A percentile compares a stretch with the other conserved stretches of the same genome.
These are phyloP conservation scores for Chelonus formosanus DNA, from an alignment of 2,888 invertebrate species.

Conservation along the genomic window DNA sequence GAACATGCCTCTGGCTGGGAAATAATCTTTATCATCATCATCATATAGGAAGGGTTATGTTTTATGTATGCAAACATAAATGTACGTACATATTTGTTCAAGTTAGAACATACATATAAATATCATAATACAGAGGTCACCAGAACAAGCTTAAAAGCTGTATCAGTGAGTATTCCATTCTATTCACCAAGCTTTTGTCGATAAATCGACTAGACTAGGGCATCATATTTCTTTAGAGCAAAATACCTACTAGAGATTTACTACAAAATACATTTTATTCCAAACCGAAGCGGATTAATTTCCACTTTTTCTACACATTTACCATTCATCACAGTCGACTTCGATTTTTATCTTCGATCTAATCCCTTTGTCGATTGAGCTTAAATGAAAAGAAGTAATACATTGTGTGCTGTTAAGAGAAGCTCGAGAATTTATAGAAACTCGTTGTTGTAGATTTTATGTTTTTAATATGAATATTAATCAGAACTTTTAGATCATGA, in stretches of 20 bases:
- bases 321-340: slow-evolving; percentile 36
- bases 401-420: too few species aligned
- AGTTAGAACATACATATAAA: slow-evolving; percentile 7
- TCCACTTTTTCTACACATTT: slow-evolving; percentile 43
- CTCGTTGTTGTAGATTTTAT: too few species aligned
- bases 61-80: not conserved
- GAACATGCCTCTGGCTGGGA: too few species aligned
- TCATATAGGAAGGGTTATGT: not conserved
- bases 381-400: not conserved
- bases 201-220: slow-evolving; percentile 52
- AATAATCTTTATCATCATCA: too few species aligned
- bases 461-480: too few species aligned
- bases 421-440: too few species aligned
- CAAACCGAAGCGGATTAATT: slow-evolving; percentile 52
- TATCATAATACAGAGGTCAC: slow-evolving; percentile 16
- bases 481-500: too few species aligned
- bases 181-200: slow-evolving; percentile 45
- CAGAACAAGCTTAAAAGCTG: slow-evolving; percentile 27
- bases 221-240: slow-evolving; percentile 55
- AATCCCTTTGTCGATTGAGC: not conserved
- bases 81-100: not conserved
- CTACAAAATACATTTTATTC: slow-evolving; percentile 47
- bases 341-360: not conserved
- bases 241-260: slow-evolving; percentile 47
- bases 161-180: slow-evolving; percentile 32